A percentile compares a stretch with the other conserved stretches of the same genome.
phyloP scores from a whole-genome alignment of 2,797 vertebrate species.

The Gouania willdenowi region DNA sequence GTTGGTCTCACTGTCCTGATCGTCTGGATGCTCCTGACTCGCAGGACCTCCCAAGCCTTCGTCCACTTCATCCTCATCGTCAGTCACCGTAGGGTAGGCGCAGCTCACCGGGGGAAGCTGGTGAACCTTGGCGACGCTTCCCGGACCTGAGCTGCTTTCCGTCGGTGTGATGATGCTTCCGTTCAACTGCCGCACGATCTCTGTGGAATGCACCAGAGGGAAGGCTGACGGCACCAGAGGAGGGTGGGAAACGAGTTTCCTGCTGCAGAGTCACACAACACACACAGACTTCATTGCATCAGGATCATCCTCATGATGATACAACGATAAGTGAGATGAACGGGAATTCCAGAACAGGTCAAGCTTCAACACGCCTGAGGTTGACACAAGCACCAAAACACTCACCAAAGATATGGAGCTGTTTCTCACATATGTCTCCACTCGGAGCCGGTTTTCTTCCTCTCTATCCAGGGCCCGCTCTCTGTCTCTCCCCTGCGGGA shows the following conservation, averaged over 20 bases:
- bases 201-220: conserved; percentile 40
- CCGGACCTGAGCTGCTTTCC: conserved; percentile 35
- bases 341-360: conserved; percentile 13
- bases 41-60: conserved; percentile 66
- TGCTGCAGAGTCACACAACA: conserved; percentile 32
- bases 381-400: conserved; percentile 1
- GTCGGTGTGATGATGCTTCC: conserved; percentile 46
- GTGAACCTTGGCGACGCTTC: conserved; percentile 39
- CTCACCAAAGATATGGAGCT: conserved; percentile 63
- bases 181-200: conserved; percentile 54
- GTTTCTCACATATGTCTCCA: conserved; percentile 66
- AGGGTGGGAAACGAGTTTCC: conserved; percentile 59
- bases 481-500: conserved; percentile 57
- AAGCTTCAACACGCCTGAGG: conserved; percentile 22
- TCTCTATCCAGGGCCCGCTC: conserved; percentile 46
- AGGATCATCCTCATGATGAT: background rate
- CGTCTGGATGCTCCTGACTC: conserved; percentile 68
- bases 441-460: conserved; percentile 42
- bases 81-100: conserved; percentile 48
- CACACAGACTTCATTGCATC: background rate
- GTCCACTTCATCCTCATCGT: conserved; percentile 67
- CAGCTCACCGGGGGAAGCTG: conserved; percentile 42
- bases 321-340: background rate
- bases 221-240: conserved; percentile 57
- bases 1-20: conserved; percentile 70